A percentile compares a stretch with the other conserved stretches of the same genome.
Evolutionary conservation across 2,888 invertebrate species (phyloP).

Genomic region (Diaperis boleti): DNA sequence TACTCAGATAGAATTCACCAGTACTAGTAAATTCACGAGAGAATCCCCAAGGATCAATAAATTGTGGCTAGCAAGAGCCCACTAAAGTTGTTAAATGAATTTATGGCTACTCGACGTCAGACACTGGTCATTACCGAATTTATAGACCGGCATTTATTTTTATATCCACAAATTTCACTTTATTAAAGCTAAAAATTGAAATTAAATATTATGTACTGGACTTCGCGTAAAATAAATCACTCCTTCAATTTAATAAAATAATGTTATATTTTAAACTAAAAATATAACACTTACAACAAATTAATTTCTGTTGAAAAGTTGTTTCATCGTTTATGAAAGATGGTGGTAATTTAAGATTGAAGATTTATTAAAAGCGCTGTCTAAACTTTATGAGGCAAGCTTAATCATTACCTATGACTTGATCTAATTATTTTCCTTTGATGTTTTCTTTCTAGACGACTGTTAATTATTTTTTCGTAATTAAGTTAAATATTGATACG

Average conservation of each 20-base stretch:
- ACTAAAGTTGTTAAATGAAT: constrained; percentile 68
- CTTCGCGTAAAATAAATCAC: no score
- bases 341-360: constrained; percentile 33
- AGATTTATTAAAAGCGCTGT: constrained; percentile 36
- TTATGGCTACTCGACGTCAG: constrained; percentile 65
- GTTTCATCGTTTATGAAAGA: constrained; percentile 24
- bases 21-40: constrained; percentile 52
- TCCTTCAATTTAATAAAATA: no score
- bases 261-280: no score
- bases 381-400: constrained; percentile 26
- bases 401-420: constrained; percentile 33
- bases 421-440: constrained; percentile 33
- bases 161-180: constrained; percentile 46
- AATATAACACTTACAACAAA: no score
- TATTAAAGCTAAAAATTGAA: neutral
- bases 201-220: neutral
- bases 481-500: constrained; percentile 36
- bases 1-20: constrained; percentile 55
- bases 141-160: constrained; percentile 57
- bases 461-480: constrained; percentile 38
- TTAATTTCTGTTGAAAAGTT: no score
- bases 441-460: constrained; percentile 32
- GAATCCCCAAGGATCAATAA: constrained; percentile 62
- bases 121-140: constrained; percentile 65
- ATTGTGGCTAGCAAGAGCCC: constrained; percentile 65